Evolutionary conservation across 2,888 invertebrate species (phyloP).

Genomic region (Xestobium rufovillosum): DNA sequence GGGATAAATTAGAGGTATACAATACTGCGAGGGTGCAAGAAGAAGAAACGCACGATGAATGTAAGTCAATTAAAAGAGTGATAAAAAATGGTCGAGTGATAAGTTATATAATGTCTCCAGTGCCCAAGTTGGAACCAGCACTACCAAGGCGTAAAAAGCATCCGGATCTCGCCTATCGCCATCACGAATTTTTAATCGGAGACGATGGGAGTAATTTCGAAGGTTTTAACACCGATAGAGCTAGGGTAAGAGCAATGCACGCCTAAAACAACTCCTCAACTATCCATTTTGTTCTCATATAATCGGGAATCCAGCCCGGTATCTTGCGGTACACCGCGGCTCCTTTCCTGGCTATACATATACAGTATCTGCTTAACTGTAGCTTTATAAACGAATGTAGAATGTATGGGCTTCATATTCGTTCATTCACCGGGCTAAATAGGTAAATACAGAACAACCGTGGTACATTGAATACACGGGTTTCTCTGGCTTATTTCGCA

Average conservation of each 20-base stretch:
- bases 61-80: slow-evolving; percentile 31
- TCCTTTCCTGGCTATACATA: too few relatives aligned
- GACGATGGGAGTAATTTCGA: slow-evolving; percentile 55
- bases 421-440: slow-evolving; percentile 17
- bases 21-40: slow-evolving; percentile 33
- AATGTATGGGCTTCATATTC: slow-evolving; percentile 2
- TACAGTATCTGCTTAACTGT: too few relatives aligned
- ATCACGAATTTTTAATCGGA: slow-evolving; percentile 68
- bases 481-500: background rate
- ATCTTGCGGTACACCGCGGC: too few relatives aligned
- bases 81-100: slow-evolving; percentile 27
- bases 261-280: background rate
- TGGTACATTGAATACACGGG: slow-evolving; percentile 13
- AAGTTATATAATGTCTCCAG: slow-evolving; percentile 34
- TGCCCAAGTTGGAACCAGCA: slow-evolving; percentile 66
- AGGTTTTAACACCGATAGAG: slow-evolving; percentile 54
- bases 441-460: slow-evolving; percentile 30
- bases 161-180: slow-evolving; percentile 80
- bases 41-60: slow-evolving; percentile 37
- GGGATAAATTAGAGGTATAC: slow-evolving; percentile 33
- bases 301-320: too few relatives aligned
- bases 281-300: background rate
- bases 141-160: slow-evolving; percentile 84
- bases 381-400: too few relatives aligned
- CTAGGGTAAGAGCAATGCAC: slow-evolving; percentile 49